Evolutionary conservation across 2,797 vertebrate species (phyloP).

Genomic region (Phrynocephalus guinanensis): DNA sequence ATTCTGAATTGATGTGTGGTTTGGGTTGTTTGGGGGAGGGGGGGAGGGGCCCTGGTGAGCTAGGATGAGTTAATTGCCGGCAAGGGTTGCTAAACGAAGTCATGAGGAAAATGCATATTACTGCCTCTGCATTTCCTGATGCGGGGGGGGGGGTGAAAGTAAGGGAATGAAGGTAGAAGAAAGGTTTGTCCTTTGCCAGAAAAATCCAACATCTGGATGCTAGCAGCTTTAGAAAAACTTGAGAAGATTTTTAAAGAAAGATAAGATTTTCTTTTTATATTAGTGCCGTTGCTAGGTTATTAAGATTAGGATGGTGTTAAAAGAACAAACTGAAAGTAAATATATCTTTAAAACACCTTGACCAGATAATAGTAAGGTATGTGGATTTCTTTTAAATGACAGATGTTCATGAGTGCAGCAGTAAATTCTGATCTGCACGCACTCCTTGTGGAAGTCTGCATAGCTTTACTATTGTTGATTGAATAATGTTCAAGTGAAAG

Average conservation of each 20-base stretch:
- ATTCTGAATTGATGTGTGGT: constrained; percentile 28
- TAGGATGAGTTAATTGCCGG: constrained; percentile 61
- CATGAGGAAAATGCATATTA: constrained; percentile 65
- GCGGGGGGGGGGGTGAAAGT: constrained; percentile 41
- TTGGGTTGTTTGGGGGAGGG: background rate
- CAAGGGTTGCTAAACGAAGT: constrained; percentile 60
- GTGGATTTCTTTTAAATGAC: background rate
- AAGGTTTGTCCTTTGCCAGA: constrained; percentile 40
- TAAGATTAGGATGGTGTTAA: constrained; percentile 58
- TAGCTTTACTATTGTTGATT: background rate
- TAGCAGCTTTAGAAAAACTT: constrained; percentile 39
- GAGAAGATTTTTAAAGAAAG: constrained; percentile 63
- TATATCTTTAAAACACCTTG: constrained; percentile 41
- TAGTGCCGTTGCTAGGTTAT: constrained; percentile 59
- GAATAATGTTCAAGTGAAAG: background rate
- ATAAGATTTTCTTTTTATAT: constrained; percentile 64
- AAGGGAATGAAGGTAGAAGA: constrained; percentile 23
- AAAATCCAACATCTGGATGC: constrained; percentile 35
- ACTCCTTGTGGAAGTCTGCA: background rate
- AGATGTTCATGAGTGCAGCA: background rate
- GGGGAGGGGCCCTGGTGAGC: constrained; percentile 10
- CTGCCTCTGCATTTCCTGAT: constrained; percentile 54
- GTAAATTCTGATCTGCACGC: background rate
- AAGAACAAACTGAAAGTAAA: constrained; percentile 59
- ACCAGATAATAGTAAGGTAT: constrained; percentile 9